Conservation (phyloP, 2,888 invertebrate species). For the Mythimna vitellina region DNA sequence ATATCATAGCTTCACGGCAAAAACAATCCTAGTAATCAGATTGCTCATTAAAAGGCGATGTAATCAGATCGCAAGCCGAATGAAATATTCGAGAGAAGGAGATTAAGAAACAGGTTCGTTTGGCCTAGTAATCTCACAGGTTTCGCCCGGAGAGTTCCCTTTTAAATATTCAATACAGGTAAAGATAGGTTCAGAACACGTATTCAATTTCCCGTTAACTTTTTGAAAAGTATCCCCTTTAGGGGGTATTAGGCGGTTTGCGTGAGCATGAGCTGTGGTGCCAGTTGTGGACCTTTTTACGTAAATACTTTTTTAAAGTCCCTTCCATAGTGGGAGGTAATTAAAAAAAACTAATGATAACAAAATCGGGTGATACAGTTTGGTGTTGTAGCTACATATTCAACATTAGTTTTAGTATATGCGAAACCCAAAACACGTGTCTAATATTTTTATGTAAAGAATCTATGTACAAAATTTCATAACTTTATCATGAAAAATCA, state of each 20-base stretch:
- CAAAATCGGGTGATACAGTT: too few species aligned
- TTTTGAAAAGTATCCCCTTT: constrained; percentile 26
- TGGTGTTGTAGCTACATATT: too few species aligned
- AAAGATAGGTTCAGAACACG: constrained; percentile 57
- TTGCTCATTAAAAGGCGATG: constrained; percentile 54
- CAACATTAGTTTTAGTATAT: too few species aligned
- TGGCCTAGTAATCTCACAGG: constrained; percentile 45
- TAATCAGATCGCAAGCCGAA: constrained; percentile 49
- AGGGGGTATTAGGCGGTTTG: neutral
- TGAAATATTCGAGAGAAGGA: constrained; percentile 50
- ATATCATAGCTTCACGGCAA: neutral
- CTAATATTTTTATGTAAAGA: too few species aligned
- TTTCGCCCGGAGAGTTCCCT: constrained; percentile 14
- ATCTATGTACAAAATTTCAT: too few species aligned
- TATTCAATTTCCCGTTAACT: constrained; percentile 59
- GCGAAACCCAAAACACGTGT: too few species aligned
- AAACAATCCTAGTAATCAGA: constrained; percentile 16
- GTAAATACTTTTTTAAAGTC: too few species aligned
- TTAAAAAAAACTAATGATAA: neutral
- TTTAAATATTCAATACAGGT: constrained; percentile 63
- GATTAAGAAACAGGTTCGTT: constrained; percentile 49
- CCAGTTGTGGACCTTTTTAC: neutral
- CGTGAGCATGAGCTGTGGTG: neutral
- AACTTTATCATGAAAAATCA: too few species aligned
- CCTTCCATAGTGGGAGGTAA: too few species aligned